Base-by-base conservation (phyloP, 2,113 vertebrate species). In the Cricetomys ansorgei region DNA sequence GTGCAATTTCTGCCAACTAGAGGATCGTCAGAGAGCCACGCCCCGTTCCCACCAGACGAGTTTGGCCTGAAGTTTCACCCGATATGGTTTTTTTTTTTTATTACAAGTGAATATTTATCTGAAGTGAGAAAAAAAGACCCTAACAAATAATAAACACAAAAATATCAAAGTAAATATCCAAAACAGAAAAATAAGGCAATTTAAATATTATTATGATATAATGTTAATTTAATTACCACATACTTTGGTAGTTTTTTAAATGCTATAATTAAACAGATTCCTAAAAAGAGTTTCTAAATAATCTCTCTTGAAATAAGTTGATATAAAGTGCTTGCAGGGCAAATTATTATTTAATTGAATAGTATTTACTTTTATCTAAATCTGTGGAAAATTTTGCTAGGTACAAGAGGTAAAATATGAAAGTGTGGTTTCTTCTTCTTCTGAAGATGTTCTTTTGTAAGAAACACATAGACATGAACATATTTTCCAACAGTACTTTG, bases 21-120 rank as follows among this genome's bases (percentile, higher is more conserved):
- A 86, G 50, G 65, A 75, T 86, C 76, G 16, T 85, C 21, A 69
- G n/a, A 69, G 62, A 75, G 37, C 16, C 5, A 1, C 57, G 86
- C 17, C 23, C 43, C 9, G 7, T 48, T 84, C 43, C 25, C 40
- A 37, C 45, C 76, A 92, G n/a, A 83, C 34, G 43, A 57, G 12
- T 72, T 96, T 93, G 76, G 67, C 3, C 76, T 75, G 67, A 96
- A 23, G 19, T 59, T 88, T 72, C 43, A 31, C 43, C 19, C 6
- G 27, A 3, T 69, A 17, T 57, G 27, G 59, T 34, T 72, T 73
- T 87, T 95, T 67, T 34, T 72, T 73, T 87, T 95, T 67, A 70
- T 95, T 73, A 45, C 11, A 79, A 94, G 62, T 83, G 23, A 73
- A 83, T 86, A 91, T 89, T 80, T 73, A 92, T 92, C 96, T 89